Evolutionary conservation across 2,797 vertebrate genomes (phyloP), one percentile per base, ranked within the genome.

Genomic region (Huso huso): DNA sequence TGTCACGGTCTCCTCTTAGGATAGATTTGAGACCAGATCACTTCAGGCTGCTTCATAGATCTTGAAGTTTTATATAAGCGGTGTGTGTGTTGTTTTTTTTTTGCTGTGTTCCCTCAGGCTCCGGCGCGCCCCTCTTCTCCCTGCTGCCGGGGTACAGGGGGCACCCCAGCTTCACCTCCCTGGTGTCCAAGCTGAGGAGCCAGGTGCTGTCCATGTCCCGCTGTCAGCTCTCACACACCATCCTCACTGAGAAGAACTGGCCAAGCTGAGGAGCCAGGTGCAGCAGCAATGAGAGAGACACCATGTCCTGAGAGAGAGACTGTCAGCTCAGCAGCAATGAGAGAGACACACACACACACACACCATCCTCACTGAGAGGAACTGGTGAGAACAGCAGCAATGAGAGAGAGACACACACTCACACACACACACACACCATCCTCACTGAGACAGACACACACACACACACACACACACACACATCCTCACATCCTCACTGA

Each of bases 171-270:
- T 94, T 94, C 78, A 91, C 91, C 71, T 89, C 89, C 0, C 80
- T 93, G 80, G 83, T 93, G 62, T 89, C 86, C 68, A 94, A 92
- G 78, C 88, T 95, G 9, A 84, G 93, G 61, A 92, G 91, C 78
- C 93, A 94, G 71, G 87, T 95, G 60, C 86, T 93, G 78, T 91
- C 93, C 67, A 92, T 95, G 92, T 88, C 93, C 1, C 90, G 93
- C 72, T 92, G 90, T 6, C 94, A 95, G 81, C 89, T 95, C 55
- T 95, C 90, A 0, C 94, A 96, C 77, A 95, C 93, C 8, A 95
- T 94, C 70, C 92, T 95, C 70, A 95, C 94, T 0, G 94, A 96
- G 76, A 95, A 94, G 78, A 96, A 95, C 84, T 96, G 94, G 94
- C 95, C n/a, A n/a, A n/a, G n/a, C n/a, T 4, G 23, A 37, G 78